A percentile compares a stretch with the other conserved stretches of the same genome.
Conservation (phyloP, 2,113 vertebrate genomes). For the Pygoscelis antarcticus region DNA sequence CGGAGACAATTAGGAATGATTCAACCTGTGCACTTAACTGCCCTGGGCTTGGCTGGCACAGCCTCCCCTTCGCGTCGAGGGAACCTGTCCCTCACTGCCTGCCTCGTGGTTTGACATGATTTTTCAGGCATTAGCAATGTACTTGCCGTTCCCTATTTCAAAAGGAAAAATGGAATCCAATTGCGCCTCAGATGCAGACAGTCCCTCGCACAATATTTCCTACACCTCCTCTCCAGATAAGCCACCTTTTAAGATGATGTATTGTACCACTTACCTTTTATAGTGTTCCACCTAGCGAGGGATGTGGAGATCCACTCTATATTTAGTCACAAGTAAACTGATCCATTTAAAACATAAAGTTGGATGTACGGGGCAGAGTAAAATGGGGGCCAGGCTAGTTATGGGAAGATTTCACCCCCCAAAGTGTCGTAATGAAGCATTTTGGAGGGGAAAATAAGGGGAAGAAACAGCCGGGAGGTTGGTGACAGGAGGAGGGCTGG, state of each 20-base stretch:
- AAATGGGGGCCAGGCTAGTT: background rate
- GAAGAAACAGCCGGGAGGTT: background rate
- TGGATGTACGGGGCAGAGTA: background rate
- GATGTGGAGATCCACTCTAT: slow-evolving; percentile 10
- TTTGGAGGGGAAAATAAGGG: background rate
- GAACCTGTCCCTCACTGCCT: background rate
- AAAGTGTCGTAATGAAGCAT: background rate
- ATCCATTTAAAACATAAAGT: slow-evolving; percentile 26
- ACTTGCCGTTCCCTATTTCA: slow-evolving; percentile 24
- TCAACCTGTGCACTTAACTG: background rate
- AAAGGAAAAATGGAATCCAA: slow-evolving; percentile 48
- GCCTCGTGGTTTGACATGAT: background rate
- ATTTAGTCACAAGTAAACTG: background rate
- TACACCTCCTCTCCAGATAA: slow-evolving; percentile 60
- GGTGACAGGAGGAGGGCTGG: accelerated
- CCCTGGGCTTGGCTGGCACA: background rate
- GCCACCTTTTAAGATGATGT: slow-evolving; percentile 66
- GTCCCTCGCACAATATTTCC: slow-evolving; percentile 51
- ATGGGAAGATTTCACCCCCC: background rate
- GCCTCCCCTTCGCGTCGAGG: accelerated
- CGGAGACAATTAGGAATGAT: background rate
- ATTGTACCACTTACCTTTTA: slow-evolving; percentile 66
- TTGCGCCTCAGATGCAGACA: background rate
- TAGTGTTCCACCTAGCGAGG: slow-evolving; percentile 43
- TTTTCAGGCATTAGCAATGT: background rate